Base-by-base conservation (phyloP, 2,113 vertebrate genomes). In the Mungos mungo region DNA sequence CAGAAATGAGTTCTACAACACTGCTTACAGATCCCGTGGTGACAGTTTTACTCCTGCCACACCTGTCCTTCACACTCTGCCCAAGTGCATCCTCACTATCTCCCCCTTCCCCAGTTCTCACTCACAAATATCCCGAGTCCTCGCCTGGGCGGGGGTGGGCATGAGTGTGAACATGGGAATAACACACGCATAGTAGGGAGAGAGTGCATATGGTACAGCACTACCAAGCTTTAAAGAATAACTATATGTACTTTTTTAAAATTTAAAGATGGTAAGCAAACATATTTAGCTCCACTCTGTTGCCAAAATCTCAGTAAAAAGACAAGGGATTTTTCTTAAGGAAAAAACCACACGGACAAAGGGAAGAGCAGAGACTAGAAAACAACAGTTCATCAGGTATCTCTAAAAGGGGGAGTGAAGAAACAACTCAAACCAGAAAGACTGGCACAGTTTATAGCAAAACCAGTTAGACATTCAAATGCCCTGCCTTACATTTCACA, bases 191-290 rank as follows among this genome's bases (percentile, higher is more conserved):
- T 27, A 8, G 0, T 4, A 71, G 4, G n/a, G 31, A 76, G 47
- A 72, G 63, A 57, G 38, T n/a, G 21, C 3, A 63, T 50, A 77
- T n/a, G 57, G n/a, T 60, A 68, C 2, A 68, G 41, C 35, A 88
- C 47, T 52, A 60, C 93, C 93, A 81, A 85, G 7, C 9, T 92
- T 69, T 82, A 54, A 54, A 93, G 79, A 96, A 76, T 77, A 88
- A 85, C 69, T 65, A 7, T 27, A 60, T 27, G 19, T 57, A 69
- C 76, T 65, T 74, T 47, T 79, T 57, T 50, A 15, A 10, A 89
- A 84, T 79, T 97, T 95, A 88, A 93, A 82, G 29, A 79, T 16
- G 15, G 19, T 23, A 92, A 25, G 72, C 41, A 76, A 86, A 81
- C 23, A 69, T 65, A 76, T 31, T 83, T 69, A 86, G 69, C 88